phyloP scores from a whole-genome alignment of 2,113 vertebrate genomes.

The Nibea albiflora region DNA sequence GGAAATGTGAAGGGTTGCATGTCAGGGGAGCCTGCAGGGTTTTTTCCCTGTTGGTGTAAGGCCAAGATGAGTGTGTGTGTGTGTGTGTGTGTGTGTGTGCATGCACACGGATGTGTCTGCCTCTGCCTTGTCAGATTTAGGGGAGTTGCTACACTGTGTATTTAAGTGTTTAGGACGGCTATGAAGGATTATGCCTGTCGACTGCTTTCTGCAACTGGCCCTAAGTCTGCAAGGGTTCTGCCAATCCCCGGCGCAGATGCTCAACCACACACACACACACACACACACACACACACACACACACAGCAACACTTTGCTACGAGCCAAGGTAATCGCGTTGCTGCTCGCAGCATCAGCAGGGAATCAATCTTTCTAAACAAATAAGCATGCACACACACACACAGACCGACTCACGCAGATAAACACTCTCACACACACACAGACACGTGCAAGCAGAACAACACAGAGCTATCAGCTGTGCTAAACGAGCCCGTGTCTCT shows the following conservation, averaged over 20 bases:
- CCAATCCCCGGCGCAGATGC: slow-evolving; percentile 66
- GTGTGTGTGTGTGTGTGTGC: slow-evolving; percentile 18
- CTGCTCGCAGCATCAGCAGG: slow-evolving; percentile 79
- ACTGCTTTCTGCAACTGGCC: slow-evolving; percentile 72
- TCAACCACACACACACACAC: slow-evolving; percentile 53
- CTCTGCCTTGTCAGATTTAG: slow-evolving; percentile 75
- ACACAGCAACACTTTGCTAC: slow-evolving; percentile 55
- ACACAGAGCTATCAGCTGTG: slow-evolving; percentile 77
- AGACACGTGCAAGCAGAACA: slow-evolving; percentile 35
- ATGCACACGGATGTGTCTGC: slow-evolving; percentile 46
- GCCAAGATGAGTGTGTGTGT: slow-evolving; percentile 58
- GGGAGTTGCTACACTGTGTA: slow-evolving; percentile 74
- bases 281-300: slow-evolving; percentile 28
- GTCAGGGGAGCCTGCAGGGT: slow-evolving; percentile 75
- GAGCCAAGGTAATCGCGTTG: slow-evolving; percentile 79
- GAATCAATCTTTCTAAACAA: slow-evolving; percentile 84
- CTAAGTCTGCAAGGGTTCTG: slow-evolving; percentile 73
- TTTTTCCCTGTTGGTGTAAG: slow-evolving; percentile 67
- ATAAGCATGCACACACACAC: slow-evolving; percentile 69
- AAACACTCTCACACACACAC: slow-evolving; percentile 2
- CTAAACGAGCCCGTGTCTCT: slow-evolving; percentile 77
- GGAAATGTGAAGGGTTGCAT: slow-evolving; percentile 81
- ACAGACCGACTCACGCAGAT: slow-evolving; percentile 29
- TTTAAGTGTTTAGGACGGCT: slow-evolving; percentile 79
- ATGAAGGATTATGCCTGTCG: slow-evolving; percentile 79